A percentile compares a stretch with the other conserved stretches of the same genome.
Conservation (phyloP, 2,797 vertebrate species). For the Allobates femoralis region DNA sequence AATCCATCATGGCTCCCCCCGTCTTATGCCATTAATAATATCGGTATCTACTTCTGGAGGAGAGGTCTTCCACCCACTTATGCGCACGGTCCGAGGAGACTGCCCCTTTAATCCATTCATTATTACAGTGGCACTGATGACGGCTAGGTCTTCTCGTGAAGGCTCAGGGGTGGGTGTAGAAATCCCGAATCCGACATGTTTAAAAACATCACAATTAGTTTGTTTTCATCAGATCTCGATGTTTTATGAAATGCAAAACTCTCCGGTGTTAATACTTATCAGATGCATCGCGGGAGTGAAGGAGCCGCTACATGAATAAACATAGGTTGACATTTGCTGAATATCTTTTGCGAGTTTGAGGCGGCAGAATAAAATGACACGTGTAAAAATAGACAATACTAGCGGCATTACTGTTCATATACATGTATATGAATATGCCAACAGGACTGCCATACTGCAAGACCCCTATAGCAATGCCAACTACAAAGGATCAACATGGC, state of each 20-base stretch:
- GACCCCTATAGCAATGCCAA: no score
- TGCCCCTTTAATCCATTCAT: background rate
- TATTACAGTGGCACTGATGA: no score
- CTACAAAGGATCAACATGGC: background rate
- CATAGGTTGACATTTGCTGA: conserved; percentile 48
- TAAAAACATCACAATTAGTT: conserved; percentile 31
- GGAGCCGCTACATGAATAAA: conserved; percentile 51
- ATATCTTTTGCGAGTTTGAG: conserved; percentile 40
- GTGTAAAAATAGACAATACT: background rate
- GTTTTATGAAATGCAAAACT: conserved; percentile 47
- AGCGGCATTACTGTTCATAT: no score
- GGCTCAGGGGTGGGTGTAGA: background rate
- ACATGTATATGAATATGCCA: no score
- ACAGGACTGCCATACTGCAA: no score
- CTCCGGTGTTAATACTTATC: conserved; percentile 32
- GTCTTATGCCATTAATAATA: no score
- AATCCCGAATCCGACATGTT: conserved; percentile 26
- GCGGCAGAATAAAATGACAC: conserved; percentile 2
- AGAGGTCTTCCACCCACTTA: no score
- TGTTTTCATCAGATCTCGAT: conserved; percentile 31
- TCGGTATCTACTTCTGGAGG: no score
- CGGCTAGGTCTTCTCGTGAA: background rate
- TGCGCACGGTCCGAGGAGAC: background rate
- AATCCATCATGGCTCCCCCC: no score
- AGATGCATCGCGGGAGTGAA: conserved; percentile 32